phyloP scores from a whole-genome alignment of 2,888 invertebrate genomes.

The Tineola bisselliella region DNA sequence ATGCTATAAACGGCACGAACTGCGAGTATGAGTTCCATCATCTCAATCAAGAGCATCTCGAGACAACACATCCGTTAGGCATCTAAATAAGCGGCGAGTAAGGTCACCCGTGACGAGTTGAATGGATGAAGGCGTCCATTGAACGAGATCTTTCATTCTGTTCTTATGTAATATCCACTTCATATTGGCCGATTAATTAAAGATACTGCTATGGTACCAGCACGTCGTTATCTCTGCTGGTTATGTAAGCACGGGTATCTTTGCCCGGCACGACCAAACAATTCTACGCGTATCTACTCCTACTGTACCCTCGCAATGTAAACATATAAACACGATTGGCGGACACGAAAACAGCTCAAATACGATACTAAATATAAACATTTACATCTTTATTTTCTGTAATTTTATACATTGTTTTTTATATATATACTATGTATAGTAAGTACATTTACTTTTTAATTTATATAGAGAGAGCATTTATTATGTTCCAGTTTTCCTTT shows the following conservation, averaged over 20 bases:
- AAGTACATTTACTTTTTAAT: too few relatives aligned
- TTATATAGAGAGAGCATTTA: too few relatives aligned
- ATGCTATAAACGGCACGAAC: slow-evolving; percentile 11
- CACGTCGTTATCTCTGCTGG: slow-evolving; percentile 20
- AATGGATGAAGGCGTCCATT: slow-evolving; percentile 45
- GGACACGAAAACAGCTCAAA: not conserved
- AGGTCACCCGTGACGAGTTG: slow-evolving; percentile 20
- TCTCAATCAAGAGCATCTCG: not conserved
- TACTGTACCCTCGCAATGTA: slow-evolving; percentile 1
- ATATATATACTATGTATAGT: too few relatives aligned
- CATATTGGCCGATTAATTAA: slow-evolving; percentile 29
- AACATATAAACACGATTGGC: not conserved
- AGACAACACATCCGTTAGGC: not conserved
- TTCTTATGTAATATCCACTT: slow-evolving; percentile 35
- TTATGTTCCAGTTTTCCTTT: too few relatives aligned
- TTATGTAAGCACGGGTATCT: slow-evolving; percentile 21
- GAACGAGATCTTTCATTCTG: slow-evolving; percentile 44
- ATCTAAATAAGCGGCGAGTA: not conserved
- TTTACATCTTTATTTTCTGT: too few relatives aligned
- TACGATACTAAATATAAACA: not conserved
- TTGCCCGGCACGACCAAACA: slow-evolving; percentile 15
- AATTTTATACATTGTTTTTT: too few relatives aligned
- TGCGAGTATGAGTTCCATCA: not conserved
- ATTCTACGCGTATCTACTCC: slow-evolving; percentile 13
- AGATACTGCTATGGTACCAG: slow-evolving; percentile 21